Evolutionary conservation across 2,113 vertebrate species (phyloP), one percentile per base, ranked within the genome.

Genomic region (Oreotrochilus melanogaster): DNA sequence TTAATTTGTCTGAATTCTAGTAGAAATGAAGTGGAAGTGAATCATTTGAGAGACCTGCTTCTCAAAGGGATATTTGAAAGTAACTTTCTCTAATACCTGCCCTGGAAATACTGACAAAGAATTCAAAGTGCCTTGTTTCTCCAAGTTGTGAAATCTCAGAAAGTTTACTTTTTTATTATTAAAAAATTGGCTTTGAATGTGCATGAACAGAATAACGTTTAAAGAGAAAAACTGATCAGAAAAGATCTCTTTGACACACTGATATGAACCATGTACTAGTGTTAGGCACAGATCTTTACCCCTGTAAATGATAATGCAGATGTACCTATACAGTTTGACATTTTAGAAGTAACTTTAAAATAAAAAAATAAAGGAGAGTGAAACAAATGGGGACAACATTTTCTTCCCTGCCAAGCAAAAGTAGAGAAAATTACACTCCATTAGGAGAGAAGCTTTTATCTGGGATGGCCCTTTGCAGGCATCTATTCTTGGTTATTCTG

Each of bases 61-160:
- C 76, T 94, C 87, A 91, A 92, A 95, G 61, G 28, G 73, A 25
- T 51, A 43, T 15, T 82, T 85, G 54, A 64, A 93, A 88, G 67
- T 62, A 70, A 51, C 35, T 60, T 71, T 60, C 39, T 84, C n/a
- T 69, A 70, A 85, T 78, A 70, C 21, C 62, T 86, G 62, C 51
- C 62, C 66, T 51, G 35, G 14, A 67, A 64, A 67, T 78, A 27
- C 61, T 47, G 71, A 66, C 35, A 17, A 71, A 69, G 25, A 65
- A 47, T 39, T 80, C 71, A 51, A 76, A 88, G 72, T 1, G 12
- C 47, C 58, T 74, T 47, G 17, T 65, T 56, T 69, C 86, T 74
- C 64, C 3, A 4, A 28, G 70, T 88, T 89, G 24, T 85, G 37
- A 81, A 79, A 61, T 67, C 69, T 78, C 56, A 35, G 27, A 23